A percentile compares a stretch with the other conserved stretches of the same genome.
Evolutionary conservation across 1,140 invertebrate genomes (phyloP).

Genomic region (Brachystomella parvula): DNA sequence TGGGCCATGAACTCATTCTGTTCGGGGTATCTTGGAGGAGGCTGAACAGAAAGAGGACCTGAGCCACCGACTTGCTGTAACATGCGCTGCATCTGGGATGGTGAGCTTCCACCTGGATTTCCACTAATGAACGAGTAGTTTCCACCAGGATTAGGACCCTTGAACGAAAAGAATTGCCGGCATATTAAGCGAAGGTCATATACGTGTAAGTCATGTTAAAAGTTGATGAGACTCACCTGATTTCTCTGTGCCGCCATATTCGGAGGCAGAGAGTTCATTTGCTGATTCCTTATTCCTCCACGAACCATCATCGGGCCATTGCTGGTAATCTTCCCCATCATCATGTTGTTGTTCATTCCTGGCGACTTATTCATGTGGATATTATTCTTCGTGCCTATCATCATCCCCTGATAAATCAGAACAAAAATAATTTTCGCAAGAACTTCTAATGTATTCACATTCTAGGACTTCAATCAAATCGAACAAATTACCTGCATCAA

Average conservation of each 20-base stretch:
- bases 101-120: conserved; percentile 7
- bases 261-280: conserved; percentile 13
- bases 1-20: conserved; percentile 32
- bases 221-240: conserved; percentile 19
- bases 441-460: not conserved
- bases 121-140: conserved; percentile 26
- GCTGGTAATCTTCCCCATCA: conserved; percentile 32
- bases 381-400: conserved; percentile 26
- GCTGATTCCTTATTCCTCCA: conserved; percentile 27
- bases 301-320: conserved; percentile 33
- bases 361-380: conserved; percentile 29
- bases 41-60: conserved; percentile 24
- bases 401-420: conserved; percentile 28
- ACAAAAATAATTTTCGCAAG: not conserved
- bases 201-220: not conserved
- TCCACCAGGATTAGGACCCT: conserved; percentile 23
- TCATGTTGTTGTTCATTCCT: conserved; percentile 34
- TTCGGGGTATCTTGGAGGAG: conserved; percentile 31
- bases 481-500: conserved; percentile 16
- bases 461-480: not conserved
- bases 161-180: not conserved
- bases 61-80: conserved; percentile 24
- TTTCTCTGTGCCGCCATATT: conserved; percentile 29
- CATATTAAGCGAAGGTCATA: not conserved
- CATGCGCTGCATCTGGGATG: conserved; percentile 33